Conservation (phyloP, 2,888 invertebrate genomes). For the Cerastoderma edule region DNA sequence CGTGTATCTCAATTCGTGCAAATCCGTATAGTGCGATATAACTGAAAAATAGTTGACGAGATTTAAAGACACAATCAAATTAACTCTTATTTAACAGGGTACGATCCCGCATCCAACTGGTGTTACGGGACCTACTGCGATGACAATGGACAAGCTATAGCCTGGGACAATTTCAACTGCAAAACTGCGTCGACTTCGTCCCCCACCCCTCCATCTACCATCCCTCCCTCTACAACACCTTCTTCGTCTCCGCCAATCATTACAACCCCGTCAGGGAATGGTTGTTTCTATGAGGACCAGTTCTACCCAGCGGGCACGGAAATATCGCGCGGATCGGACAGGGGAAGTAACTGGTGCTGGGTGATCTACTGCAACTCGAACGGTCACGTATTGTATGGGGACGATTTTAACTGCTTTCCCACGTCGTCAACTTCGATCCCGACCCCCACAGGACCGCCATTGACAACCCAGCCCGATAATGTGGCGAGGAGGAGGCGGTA, state of each 20-base stretch:
- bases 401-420: conserved; percentile 23
- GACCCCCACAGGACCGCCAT: too few relatives aligned
- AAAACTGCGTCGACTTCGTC: neutral
- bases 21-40: too few relatives aligned
- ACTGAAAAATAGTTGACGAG: too few relatives aligned
- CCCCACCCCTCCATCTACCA: neutral
- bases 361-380: neutral
- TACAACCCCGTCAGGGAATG: too few relatives aligned
- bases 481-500: too few relatives aligned
- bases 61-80: too few relatives aligned
- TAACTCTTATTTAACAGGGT: neutral
- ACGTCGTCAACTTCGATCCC: neutral
- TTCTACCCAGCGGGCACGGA: neutral
- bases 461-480: too few relatives aligned
- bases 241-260: too few relatives aligned
- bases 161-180: neutral
- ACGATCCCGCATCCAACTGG: neutral
- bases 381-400: conserved; percentile 5
- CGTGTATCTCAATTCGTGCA: too few relatives aligned
- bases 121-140: neutral
- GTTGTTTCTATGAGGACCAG: conserved; percentile 3
- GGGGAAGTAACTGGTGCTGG: conserved; percentile 17
- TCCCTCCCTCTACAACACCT: too few relatives aligned
- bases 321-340: neutral
- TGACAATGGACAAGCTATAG: neutral